Conservation (phyloP, 1,140 invertebrate species). For the Plectus sambesii region DNA sequence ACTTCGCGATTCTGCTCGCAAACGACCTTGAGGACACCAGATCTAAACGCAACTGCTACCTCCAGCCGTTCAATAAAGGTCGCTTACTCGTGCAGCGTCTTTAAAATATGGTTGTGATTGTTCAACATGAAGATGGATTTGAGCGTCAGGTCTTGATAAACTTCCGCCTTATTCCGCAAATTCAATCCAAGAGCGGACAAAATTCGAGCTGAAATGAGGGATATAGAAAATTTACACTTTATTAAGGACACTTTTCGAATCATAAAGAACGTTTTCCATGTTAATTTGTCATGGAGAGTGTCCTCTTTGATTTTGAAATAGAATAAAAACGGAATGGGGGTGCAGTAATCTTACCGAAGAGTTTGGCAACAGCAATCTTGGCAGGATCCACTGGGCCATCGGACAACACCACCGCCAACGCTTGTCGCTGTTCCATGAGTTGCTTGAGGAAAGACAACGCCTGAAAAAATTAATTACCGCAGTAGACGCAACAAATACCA, state of each 20-base stretch:
- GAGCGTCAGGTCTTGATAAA: not conserved
- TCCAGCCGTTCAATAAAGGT: too few species aligned
- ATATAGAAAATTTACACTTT: not conserved
- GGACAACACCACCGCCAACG: not conserved
- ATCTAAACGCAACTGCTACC: too few species aligned
- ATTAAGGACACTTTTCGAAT: too few species aligned
- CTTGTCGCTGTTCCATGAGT: not conserved
- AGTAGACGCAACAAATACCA: not conserved
- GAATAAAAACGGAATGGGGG: not conserved
- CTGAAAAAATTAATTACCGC: not conserved
- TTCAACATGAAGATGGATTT: slow-evolving; percentile 1
- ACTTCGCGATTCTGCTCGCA: not conserved
- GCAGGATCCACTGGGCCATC: not conserved
- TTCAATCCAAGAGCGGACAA: not conserved
- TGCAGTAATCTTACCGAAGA: not conserved
- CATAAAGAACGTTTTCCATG: too few species aligned
- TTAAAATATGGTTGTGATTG: not conserved
- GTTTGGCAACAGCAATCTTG: not conserved
- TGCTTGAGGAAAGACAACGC: not conserved
- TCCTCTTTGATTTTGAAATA: too few species aligned
- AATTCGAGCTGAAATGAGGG: not conserved
- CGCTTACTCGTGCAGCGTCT: not conserved
- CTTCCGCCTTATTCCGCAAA: not conserved
- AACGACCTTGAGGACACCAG: not conserved
- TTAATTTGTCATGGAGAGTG: too few species aligned